phyloP scores from a whole-genome alignment of 2,113 vertebrate genomes.

The Caretta caretta region DNA sequence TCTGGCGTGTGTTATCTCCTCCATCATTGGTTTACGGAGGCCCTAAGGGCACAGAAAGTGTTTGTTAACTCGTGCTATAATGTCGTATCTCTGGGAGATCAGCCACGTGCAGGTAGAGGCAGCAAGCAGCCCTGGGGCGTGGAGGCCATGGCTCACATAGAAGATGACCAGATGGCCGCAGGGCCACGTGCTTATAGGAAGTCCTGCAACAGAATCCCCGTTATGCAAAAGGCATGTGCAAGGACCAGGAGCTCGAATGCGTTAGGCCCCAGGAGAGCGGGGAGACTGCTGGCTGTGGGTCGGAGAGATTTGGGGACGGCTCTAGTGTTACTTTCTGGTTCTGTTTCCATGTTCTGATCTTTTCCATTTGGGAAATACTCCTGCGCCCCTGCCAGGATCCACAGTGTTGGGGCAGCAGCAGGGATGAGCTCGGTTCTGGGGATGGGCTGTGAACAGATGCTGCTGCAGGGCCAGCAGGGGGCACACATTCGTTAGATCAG shows the following conservation, averaged over 20 bases:
- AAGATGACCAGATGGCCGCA: neutral
- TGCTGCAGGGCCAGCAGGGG: neutral
- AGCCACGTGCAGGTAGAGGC: fast-evolving
- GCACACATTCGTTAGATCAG: fast-evolving
- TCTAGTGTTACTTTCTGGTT: neutral
- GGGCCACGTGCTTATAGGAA: neutral
- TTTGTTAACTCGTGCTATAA: neutral
- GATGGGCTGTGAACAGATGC: fast-evolving
- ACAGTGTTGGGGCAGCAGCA: fast-evolving
- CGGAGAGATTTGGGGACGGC: neutral
- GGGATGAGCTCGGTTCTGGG: neutral
- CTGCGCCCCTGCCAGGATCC: neutral
- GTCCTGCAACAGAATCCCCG: fast-evolving
- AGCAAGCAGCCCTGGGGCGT: fast-evolving
- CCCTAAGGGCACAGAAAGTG: slow-evolving; percentile 77
- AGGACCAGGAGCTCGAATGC: neutral
- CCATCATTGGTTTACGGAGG: slow-evolving; percentile 89
- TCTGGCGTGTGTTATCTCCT: slow-evolving; percentile 88
- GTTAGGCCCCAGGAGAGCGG: neutral
- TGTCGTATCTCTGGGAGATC: neutral
- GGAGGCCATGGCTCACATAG: neutral
- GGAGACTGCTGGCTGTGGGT: neutral
- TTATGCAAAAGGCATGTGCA: neutral
- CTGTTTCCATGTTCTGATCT: neutral
- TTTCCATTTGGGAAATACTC: neutral